These are phyloP conservation scores for Tyto alba DNA, from an alignment of 2,113 vertebrate species.

Conservation along the genomic window DNA sequence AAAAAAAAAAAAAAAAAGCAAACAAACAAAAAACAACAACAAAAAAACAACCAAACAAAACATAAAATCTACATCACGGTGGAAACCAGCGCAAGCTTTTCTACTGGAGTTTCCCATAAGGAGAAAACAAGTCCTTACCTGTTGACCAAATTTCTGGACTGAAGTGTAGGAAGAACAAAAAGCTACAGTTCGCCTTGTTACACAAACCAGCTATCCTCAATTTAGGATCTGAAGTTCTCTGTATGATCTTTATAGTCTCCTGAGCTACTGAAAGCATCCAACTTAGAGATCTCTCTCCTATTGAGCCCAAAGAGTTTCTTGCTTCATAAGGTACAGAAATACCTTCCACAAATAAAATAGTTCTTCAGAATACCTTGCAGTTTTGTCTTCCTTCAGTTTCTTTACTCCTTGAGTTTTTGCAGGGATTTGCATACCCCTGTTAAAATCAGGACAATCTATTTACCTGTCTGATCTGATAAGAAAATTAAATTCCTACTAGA, in stretches of 20 bases:
- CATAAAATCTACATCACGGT: neutral
- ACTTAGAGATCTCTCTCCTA: neutral
- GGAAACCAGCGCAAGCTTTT: neutral
- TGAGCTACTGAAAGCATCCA: neutral
- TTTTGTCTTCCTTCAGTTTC: neutral
- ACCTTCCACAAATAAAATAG: neutral
- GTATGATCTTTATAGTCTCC: neutral
- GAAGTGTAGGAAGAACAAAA: neutral
- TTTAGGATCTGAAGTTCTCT: neutral
- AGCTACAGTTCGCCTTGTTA: neutral
- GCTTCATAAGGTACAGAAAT: neutral
- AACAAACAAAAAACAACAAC: neutral
- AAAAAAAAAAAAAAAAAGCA: neutral
- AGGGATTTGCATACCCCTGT: neutral
- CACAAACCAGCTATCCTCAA: neutral
- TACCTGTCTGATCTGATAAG: neutral
- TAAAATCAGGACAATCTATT: neutral
- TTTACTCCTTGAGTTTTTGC: neutral
- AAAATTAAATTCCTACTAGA: neutral
- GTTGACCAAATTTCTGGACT: neutral
- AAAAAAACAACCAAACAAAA: neutral
- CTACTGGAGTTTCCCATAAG: neutral
- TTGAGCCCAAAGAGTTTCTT: neutral
- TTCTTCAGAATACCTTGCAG: neutral
- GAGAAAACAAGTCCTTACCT: neutral